Percentiles rank a stretch among this genome's conserved stretches.
Evolutionary conservation across 2,888 invertebrate species (phyloP).

Genomic region (Drosophila mercatorum): DNA sequence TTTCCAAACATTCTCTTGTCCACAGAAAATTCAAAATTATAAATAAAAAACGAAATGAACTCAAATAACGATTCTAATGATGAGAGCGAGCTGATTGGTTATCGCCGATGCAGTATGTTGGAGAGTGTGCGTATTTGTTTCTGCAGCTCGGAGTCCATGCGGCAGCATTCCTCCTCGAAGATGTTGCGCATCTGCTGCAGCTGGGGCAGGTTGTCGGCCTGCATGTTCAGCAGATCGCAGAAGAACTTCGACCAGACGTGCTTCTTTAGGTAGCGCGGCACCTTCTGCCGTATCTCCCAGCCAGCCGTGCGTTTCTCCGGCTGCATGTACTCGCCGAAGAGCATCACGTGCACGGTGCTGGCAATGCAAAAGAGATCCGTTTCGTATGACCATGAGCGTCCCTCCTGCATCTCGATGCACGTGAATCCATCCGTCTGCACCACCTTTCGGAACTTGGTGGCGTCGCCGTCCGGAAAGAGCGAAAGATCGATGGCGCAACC

Average conservation of each 20-base stretch:
- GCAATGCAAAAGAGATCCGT: slow-evolving; percentile 96
- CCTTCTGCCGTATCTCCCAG: slow-evolving; percentile 90
- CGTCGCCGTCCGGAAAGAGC: slow-evolving; percentile 89
- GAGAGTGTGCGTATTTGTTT: slow-evolving; percentile 84
- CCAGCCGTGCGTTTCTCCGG: slow-evolving; percentile 88
- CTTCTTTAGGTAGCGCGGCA: slow-evolving; percentile 90
- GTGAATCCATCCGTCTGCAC: slow-evolving; percentile 93
- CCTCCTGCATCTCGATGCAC: slow-evolving; percentile 96
- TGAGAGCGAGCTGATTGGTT: slow-evolving; percentile 47
- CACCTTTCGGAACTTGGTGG: slow-evolving; percentile 90
- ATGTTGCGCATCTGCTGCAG: slow-evolving; percentile 85
- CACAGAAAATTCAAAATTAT: background rate
- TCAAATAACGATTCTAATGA: background rate
- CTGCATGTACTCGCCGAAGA: slow-evolving; percentile 96
- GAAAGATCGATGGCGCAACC: slow-evolving; percentile 98
- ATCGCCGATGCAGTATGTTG: slow-evolving; percentile 84
- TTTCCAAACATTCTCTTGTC: too few relatives aligned
- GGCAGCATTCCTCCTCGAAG: slow-evolving; percentile 83
- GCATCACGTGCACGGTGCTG: slow-evolving; percentile 93
- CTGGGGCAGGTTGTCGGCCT: slow-evolving; percentile 90
- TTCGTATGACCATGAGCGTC: slow-evolving; percentile 97
- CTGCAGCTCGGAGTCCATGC: slow-evolving; percentile 84
- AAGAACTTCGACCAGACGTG: slow-evolving; percentile 94
- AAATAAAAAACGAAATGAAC: background rate
- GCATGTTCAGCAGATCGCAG: slow-evolving; percentile 92